A percentile compares a stretch with the other conserved stretches of the same genome.
These are phyloP conservation scores for Zaprionus kolodkinae DNA, from an alignment of 1,140 invertebrate genomes.

Conservation along the genomic window DNA sequence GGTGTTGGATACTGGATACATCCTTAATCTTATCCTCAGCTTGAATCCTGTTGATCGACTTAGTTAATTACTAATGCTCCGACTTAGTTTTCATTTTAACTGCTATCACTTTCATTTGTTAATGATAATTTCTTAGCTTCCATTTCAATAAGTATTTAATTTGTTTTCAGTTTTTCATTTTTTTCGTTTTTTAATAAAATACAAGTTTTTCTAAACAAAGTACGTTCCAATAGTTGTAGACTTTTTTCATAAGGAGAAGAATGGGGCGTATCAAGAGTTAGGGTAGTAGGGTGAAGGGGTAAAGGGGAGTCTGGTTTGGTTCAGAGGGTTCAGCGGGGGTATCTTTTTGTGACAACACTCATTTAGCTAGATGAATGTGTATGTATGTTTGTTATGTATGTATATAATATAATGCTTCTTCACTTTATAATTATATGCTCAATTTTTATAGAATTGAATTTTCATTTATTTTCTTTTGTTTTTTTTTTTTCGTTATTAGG, in stretches of 20 bases:
- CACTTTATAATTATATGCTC: constrained; percentile 50
- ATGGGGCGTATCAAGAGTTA: not conserved
- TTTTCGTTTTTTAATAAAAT: constrained; percentile 44
- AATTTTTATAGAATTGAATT: constrained; percentile 31
- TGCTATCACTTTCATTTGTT: constrained; percentile 74
- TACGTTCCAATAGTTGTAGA: constrained; percentile 40
- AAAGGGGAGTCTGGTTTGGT: constrained; percentile 23
- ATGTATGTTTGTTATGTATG: constrained; percentile 33
- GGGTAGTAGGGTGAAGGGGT: not conserved
- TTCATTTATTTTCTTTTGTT: constrained; percentile 17
- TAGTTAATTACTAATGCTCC: constrained; percentile 62
- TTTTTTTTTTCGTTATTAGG: constrained; percentile 49
- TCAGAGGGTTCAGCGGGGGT: constrained; percentile 12
- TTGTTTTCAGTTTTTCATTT: constrained; percentile 34
- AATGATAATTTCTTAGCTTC: constrained; percentile 57
- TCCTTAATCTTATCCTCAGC: constrained; percentile 13
- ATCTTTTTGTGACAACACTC: constrained; percentile 40
- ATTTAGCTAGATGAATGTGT: constrained; percentile 50
- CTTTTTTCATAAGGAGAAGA: constrained; percentile 31
- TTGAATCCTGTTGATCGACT: constrained; percentile 33
- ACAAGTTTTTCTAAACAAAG: constrained; percentile 74
- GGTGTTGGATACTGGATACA: constrained; percentile 32
- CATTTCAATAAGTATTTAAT: constrained; percentile 42
- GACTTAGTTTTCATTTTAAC: constrained; percentile 72
- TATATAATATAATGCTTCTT: constrained; percentile 62